These are phyloP conservation scores for Lepeophtheirus salmonis DNA, from an alignment of 1,140 invertebrate genomes.

Conservation along the genomic window DNA sequence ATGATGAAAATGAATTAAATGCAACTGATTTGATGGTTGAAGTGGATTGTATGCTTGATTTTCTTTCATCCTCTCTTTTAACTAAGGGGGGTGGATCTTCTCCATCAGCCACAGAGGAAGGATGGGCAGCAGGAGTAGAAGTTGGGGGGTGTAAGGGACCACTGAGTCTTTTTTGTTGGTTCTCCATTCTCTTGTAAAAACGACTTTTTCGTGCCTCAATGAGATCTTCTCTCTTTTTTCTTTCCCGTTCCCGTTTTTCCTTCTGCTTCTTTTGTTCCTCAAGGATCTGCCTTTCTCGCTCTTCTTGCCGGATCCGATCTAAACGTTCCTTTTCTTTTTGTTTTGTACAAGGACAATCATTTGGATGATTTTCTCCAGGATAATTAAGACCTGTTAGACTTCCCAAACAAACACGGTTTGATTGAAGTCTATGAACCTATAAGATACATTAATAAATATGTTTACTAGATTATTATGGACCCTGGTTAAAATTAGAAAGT, in stretches of 20 bases:
- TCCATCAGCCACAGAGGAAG: too few species aligned
- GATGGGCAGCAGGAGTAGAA: background rate
- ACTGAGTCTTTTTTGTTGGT: too few species aligned
- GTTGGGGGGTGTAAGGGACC: background rate
- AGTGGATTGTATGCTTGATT: too few species aligned
- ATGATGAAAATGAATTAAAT: background rate
- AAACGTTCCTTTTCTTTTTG: constrained; percentile 2
- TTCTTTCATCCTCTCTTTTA: background rate
- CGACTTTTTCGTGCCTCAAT: background rate
- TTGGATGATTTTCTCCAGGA: constrained; percentile 4
- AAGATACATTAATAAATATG: too few species aligned
- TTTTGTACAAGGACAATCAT: background rate
- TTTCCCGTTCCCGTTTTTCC: background rate
- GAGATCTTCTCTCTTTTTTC: background rate
- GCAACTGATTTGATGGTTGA: background rate
- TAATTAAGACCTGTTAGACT: constrained; percentile 1
- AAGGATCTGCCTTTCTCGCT: background rate
- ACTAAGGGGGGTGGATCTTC: background rate
- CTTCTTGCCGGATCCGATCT: background rate
- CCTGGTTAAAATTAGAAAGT: too few species aligned
- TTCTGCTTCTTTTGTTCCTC: constrained; percentile 6
- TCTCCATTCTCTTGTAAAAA: background rate
- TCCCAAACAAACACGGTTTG: constrained; percentile 4
- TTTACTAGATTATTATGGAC: too few species aligned
- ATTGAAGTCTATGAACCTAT: background rate